Conservation (phyloP, 1,140 invertebrate species). For the Colletes latitarsis region DNA sequence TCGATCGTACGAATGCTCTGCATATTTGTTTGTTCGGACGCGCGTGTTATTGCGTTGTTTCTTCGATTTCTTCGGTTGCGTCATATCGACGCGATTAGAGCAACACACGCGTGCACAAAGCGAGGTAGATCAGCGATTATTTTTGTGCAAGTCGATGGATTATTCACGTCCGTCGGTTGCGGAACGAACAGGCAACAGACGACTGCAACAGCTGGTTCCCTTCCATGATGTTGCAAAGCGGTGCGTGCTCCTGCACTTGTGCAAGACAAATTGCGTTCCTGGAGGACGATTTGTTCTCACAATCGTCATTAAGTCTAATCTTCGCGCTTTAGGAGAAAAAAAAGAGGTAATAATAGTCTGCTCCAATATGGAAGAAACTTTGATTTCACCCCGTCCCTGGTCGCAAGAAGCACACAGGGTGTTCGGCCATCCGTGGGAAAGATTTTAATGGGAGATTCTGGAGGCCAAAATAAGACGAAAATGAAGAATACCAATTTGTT, state of each 20-base stretch:
- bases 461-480: no score
- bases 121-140: conserved; percentile 49
- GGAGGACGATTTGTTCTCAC: conserved; percentile 38
- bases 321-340: neutral
- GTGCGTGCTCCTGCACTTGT: conserved; percentile 45
- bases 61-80: no score
- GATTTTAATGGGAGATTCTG: no score
- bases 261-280: conserved; percentile 59
- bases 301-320: conserved; percentile 21
- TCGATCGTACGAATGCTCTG: no score
- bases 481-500: no score
- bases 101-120: conserved; percentile 4
- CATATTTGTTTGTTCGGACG: no score
- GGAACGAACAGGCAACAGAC: conserved; percentile 54
- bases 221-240: conserved; percentile 40
- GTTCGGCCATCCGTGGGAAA: no score
- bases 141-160: conserved; percentile 55
- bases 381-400: conserved; percentile 11
- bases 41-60: no score
- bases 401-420: neutral
- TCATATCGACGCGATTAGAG: no score
- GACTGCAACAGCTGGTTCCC: conserved; percentile 59
- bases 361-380: conserved; percentile 4
- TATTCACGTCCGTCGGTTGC: conserved; percentile 54
- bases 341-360: neutral